Evolutionary conservation across 2,888 invertebrate genomes (phyloP).

Genomic region (Eristalis pertinax): DNA sequence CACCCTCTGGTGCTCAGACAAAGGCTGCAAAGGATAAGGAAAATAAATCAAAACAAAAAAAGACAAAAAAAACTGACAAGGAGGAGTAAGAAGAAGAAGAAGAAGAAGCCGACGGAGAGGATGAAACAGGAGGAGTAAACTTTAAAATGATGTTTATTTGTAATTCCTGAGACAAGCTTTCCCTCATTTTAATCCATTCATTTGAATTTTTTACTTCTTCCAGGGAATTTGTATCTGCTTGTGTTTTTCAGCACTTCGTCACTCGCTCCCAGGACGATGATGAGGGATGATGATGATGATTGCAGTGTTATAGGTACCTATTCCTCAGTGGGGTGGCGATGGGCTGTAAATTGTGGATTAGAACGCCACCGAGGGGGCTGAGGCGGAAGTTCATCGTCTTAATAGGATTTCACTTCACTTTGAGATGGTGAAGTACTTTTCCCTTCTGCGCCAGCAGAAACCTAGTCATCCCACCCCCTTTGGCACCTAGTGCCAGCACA

Average conservation of each 20-base stretch:
- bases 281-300: slow-evolving; percentile 28
- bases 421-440: slow-evolving; percentile 42
- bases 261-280: slow-evolving; percentile 14
- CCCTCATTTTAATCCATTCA: slow-evolving; percentile 31
- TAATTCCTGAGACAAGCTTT: slow-evolving; percentile 34
- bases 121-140: slow-evolving; percentile 10
- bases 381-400: slow-evolving; percentile 49
- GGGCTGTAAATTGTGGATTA: neutral
- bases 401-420: slow-evolving; percentile 50
- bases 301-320: slow-evolving; percentile 18
- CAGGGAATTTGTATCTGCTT: slow-evolving; percentile 14
- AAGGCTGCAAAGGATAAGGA: neutral
- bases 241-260: neutral
- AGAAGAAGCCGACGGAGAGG: neutral
- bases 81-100: neutral
- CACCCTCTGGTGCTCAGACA: neutral
- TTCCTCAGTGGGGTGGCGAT: neutral
- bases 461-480: neutral
- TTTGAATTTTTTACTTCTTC: slow-evolving; percentile 33
- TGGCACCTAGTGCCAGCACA: neutral
- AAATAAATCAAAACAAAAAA: neutral
- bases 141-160: slow-evolving; percentile 38
- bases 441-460: neutral
- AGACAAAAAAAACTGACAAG: neutral
- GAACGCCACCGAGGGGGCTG: neutral